phyloP scores from a whole-genome alignment of 1,140 invertebrate genomes.

The Galendromus occidentalis region DNA sequence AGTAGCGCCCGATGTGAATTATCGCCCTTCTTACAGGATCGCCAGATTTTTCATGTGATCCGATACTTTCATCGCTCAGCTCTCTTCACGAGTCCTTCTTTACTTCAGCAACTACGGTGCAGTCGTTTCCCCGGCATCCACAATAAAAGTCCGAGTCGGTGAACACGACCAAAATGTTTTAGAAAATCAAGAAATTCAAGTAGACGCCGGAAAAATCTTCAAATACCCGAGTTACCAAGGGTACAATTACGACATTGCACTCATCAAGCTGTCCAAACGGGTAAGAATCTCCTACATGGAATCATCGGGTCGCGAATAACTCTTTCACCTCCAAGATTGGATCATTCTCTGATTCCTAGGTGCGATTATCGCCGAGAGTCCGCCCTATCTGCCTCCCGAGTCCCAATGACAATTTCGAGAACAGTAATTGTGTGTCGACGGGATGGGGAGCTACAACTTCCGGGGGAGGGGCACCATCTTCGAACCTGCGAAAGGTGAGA shows the following conservation, averaged over 20 bases:
- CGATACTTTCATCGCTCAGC: not conserved
- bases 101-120: not conserved
- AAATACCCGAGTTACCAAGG: constrained; percentile 9
- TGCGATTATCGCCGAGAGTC: not conserved
- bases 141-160: constrained; percentile 9
- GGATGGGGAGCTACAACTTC: constrained; percentile 13
- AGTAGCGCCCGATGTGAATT: too few relatives aligned
- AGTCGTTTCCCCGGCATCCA: not conserved
- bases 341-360: not conserved
- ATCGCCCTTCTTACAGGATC: not conserved
- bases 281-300: not conserved
- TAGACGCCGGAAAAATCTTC: constrained; percentile 1
- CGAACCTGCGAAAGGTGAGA: not conserved
- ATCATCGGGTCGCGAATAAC: not conserved
- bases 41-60: not conserved
- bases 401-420: not conserved
- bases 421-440: constrained; percentile 9
- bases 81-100: not conserved
- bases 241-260: constrained; percentile 13
- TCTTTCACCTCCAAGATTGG: not conserved
- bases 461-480: not conserved
- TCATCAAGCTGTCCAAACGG: constrained; percentile 12
- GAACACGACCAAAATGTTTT: constrained; percentile 12
- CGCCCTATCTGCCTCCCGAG: constrained; percentile 11
- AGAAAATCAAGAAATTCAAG: constrained; percentile 7